Conservation (phyloP, 2,113 vertebrate species). For the Mesembrinibis cayennensis region DNA sequence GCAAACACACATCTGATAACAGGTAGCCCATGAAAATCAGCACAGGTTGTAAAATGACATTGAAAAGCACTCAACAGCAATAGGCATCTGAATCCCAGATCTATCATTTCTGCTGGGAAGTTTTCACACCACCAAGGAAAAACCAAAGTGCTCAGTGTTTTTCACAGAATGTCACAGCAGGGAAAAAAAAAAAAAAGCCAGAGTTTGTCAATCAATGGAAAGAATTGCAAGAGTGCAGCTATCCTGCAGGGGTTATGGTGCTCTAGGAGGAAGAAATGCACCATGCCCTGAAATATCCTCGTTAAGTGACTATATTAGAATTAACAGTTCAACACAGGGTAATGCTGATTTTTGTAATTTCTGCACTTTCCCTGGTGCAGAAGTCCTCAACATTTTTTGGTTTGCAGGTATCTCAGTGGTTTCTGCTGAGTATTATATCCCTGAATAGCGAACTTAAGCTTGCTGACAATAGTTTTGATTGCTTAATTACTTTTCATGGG, state of each 20-base stretch:
- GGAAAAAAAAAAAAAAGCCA: background rate
- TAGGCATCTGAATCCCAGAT: background rate
- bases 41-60: background rate
- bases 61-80: background rate
- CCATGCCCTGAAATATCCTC: background rate
- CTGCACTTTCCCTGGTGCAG: background rate
- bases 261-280: background rate
- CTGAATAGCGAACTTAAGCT: background rate
- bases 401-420: background rate
- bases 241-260: rapidly evolving
- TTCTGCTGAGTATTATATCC: background rate
- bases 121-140: background rate
- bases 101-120: background rate
- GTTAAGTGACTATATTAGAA: background rate
- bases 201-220: background rate
- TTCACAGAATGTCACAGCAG: background rate
- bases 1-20: background rate
- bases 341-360: background rate
- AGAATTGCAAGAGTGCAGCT: background rate
- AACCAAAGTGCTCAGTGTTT: background rate
- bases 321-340: background rate
- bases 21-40: background rate
- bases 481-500: slow-evolving; percentile 38
- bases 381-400: background rate
- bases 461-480: background rate